phyloP scores from a whole-genome alignment of 2,888 invertebrate species.

The Asteroscopus sphinx region DNA sequence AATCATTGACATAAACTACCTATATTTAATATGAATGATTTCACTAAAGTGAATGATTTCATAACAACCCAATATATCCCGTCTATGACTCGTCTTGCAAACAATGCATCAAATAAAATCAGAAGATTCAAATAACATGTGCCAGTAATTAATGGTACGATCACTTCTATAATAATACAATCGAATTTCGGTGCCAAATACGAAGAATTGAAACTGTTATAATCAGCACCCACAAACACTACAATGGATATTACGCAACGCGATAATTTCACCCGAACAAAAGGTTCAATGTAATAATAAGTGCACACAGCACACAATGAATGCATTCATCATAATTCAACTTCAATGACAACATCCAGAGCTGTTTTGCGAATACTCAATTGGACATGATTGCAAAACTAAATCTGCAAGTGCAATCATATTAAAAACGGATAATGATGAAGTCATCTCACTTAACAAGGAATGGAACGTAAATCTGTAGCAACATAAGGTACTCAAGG shows the following conservation, averaged over 20 bases:
- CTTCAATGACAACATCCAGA: conserved; percentile 75
- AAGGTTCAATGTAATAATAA: conserved; percentile 74
- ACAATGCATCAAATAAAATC: not conserved
- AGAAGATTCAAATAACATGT: conserved; percentile 1
- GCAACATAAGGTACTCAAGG: conserved; percentile 25
- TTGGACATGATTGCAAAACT: conserved; percentile 67
- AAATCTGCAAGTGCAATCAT: conserved; percentile 41
- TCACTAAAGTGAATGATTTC: too few relatives aligned
- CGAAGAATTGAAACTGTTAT: conserved; percentile 54
- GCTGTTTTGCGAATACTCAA: conserved; percentile 71
- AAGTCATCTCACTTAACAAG: conserved; percentile 21
- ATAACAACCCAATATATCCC: too few relatives aligned
- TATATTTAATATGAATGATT: too few relatives aligned
- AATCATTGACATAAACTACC: too few relatives aligned
- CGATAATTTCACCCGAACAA: conserved; percentile 79
- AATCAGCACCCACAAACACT: conserved; percentile 65
- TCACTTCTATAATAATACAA: conserved; percentile 43
- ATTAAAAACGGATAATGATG: conserved; percentile 49
- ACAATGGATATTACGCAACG: conserved; percentile 75
- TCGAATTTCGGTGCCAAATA: conserved; percentile 50
- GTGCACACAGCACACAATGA: conserved; percentile 70
- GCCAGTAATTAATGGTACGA: conserved; percentile 7
- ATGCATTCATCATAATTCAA: conserved; percentile 79
- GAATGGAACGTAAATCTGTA: conserved; percentile 35
- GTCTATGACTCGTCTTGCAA: not conserved